These are phyloP conservation scores for Chrysolina haemoptera DNA, from an alignment of 2,888 invertebrate species.

Conservation along the genomic window DNA sequence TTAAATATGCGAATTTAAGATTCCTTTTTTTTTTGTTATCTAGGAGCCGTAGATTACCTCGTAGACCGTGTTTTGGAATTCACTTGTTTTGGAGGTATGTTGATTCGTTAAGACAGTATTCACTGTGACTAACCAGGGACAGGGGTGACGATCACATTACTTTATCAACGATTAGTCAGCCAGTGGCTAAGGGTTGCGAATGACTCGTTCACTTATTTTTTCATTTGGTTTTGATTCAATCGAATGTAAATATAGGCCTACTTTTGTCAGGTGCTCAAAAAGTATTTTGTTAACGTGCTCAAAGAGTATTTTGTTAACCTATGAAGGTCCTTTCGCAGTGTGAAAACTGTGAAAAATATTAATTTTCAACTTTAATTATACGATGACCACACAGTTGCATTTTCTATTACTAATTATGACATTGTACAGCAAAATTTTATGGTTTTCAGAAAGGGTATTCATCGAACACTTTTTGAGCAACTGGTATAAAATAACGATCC, in stretches of 20 bases:
- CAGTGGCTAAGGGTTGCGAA: neutral
- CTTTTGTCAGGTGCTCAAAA: no score
- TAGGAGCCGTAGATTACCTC: constrained; percentile 45
- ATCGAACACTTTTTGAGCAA: no score
- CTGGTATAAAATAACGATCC: neutral
- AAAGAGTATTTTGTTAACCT: no score
- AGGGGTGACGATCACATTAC: neutral
- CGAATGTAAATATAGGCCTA: no score
- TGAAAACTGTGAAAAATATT: no score
- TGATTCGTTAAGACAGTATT: constrained; percentile 11
- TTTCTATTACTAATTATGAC: no score
- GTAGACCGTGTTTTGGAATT: constrained; percentile 41
- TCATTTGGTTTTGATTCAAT: neutral
- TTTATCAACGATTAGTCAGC: neutral
- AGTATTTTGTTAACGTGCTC: no score
- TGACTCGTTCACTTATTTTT: neutral
- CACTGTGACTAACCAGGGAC: constrained; percentile 1
- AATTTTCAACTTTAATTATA: no score
- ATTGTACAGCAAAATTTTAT: no score
- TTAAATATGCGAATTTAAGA: neutral
- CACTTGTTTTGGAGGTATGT: constrained; percentile 48
- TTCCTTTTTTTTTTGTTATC: constrained; percentile 29
- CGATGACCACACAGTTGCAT: no score
- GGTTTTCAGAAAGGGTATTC: no score
- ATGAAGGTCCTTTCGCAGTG: no score